These are phyloP conservation scores for Lasioglossum oenotherae DNA, from an alignment of 2,888 invertebrate species.

Conservation along the genomic window DNA sequence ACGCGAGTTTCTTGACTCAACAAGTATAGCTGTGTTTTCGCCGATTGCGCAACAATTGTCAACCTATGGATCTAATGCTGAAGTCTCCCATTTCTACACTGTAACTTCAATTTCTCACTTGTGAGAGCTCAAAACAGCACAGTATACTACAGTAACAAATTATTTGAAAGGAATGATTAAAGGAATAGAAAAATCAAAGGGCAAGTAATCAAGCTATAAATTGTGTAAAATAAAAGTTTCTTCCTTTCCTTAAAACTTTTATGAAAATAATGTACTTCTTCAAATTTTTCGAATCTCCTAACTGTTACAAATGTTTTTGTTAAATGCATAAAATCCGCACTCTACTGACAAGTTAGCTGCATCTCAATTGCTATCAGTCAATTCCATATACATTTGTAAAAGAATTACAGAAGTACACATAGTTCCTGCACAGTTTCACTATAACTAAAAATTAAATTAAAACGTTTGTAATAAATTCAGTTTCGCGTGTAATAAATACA, in stretches of 20 bases:
- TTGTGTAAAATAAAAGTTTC: background rate
- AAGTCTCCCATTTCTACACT: background rate
- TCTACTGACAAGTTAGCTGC: too few species aligned
- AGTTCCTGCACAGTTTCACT: background rate
- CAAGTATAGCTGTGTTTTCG: background rate
- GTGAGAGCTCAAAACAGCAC: background rate
- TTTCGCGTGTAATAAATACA: background rate
- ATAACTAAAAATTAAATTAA: background rate
- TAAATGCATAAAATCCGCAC: too few species aligned
- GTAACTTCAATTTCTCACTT: background rate
- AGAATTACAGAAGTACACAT: background rate
- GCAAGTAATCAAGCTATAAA: too few species aligned
- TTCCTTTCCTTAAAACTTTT: too few species aligned
- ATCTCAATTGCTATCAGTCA: too few species aligned
- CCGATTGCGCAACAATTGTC: background rate
- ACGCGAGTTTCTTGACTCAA: conserved; percentile 3
- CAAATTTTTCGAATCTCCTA: too few species aligned
- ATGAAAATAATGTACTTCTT: too few species aligned
- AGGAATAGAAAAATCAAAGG: background rate
- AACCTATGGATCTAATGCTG: background rate
- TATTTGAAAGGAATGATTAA: background rate
- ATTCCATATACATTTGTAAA: background rate
- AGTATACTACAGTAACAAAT: background rate
- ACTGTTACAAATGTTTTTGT: too few species aligned
- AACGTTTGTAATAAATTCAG: background rate